These are phyloP conservation scores for Chaenodraco wilsoni DNA, from an alignment of 2,797 vertebrate species.

Conservation along the genomic window DNA sequence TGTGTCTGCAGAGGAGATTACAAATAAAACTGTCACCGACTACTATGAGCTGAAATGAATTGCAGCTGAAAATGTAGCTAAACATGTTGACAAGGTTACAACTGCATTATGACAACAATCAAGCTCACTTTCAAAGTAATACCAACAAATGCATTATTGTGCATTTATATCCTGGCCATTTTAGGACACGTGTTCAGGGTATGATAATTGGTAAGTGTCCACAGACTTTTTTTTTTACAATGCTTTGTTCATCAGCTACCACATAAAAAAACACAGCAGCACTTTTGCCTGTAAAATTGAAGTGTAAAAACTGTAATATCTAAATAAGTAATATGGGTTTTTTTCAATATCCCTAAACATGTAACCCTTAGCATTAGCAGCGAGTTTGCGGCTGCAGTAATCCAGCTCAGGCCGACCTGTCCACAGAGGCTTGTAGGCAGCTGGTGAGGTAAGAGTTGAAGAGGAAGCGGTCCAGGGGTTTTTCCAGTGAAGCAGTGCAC, in stretches of 20 bases:
- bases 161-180: neutral
- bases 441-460: conserved; percentile 99
- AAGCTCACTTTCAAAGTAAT: conserved; percentile 1
- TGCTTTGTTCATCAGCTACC: neutral
- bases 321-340: conserved; percentile 1
- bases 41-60: conserved; percentile 32
- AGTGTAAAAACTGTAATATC: neutral
- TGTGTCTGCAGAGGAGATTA: conserved; percentile 85
- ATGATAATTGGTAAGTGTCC: neutral
- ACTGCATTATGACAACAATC: conserved; percentile 18
- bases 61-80: conserved; percentile 21
- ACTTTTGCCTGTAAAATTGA: neutral
- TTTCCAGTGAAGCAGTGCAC: conserved; percentile 94
- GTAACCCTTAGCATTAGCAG: conserved; percentile 4
- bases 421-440: conserved; percentile 95
- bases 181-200: neutral
- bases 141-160: neutral
- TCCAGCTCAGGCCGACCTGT: conserved; percentile 84
- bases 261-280: neutral
- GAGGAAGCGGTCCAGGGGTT: conserved; percentile 95
- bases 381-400: conserved; percentile 45
- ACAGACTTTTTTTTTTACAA: neutral
- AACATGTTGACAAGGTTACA: conserved; percentile 31
- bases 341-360: conserved; percentile 11
- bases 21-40: conserved; percentile 39